Base-by-base conservation (phyloP, 92 coral and sea anemone genomes). In the Heteractis magnifica region DNA sequence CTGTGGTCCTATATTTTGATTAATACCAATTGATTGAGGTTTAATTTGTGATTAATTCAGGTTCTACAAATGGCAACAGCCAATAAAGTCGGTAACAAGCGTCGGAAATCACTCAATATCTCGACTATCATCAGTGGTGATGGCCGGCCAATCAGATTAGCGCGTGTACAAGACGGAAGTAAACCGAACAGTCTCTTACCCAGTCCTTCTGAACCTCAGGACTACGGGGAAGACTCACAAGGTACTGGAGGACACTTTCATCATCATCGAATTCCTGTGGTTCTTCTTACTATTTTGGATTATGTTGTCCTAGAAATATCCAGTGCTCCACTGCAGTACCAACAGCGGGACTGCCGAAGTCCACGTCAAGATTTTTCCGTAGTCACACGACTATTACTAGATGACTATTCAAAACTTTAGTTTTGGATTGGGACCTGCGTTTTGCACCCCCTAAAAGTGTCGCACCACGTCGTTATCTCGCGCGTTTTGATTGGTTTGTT, bases 41-140 rank as follows among this genome's bases (percentile, higher is more conserved):
- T 34, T 34, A 34, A 34, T 34, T 34, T 34, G 44, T 34, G 44
- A 34, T 34, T 34, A 34, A 34, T 34, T 12, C 21, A 96, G 99
- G 98, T 94, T 23, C 86, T 96, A 52, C 92, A 94, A 52, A 84
- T 87, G 77, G 97, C 95, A 55, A 94, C 92, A 4, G 82, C 91
- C 41, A 96, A 90, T 73, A 90, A 82, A 73, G 80, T 74, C 52
- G 86, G 87, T 19, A 81, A 75, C 65, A 93, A 82, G 89, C 88
- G 94, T 41, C 84, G 92, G 81, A 96, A 90, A 76, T 92, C 94
- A 10, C 89, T 96, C 48, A 96, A 94, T 81, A 94, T 96, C 65
- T 92, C 97, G 1, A 86, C 97, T 3, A 90, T 96, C 56, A 96
- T 96, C 77, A 91, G 92, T 53, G 98, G 99, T 5, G 99, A 96